Conservation (phyloP, 2,113 vertebrate species). For the Eira barbara region DNA sequence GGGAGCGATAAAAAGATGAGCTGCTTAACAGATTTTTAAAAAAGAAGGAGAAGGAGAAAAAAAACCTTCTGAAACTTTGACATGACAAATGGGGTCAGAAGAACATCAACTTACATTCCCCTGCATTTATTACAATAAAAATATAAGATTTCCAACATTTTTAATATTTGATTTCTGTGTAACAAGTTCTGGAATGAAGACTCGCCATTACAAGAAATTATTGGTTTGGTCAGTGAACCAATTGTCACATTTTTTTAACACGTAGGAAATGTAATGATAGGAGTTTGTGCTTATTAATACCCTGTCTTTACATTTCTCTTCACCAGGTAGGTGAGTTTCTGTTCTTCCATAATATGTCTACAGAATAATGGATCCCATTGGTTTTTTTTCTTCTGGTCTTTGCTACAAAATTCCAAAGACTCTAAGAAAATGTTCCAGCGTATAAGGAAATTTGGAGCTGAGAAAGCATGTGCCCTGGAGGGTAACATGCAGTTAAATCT, state of each 20-base stretch:
- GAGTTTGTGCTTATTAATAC: not conserved
- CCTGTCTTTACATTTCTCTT: not conserved
- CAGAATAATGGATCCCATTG: not conserved
- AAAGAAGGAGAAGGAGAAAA: not conserved
- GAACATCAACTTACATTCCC: not conserved
- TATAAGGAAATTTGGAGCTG: not conserved
- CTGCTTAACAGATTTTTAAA: not conserved
- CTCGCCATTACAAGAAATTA: not conserved
- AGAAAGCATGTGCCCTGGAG: not conserved
- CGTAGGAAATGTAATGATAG: not conserved
- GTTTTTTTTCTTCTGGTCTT: not conserved
- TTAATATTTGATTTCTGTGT: not conserved
- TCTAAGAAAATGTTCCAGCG: not conserved
- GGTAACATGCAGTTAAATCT: not conserved
- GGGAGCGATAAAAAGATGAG: not conserved
- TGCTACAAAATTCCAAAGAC: slow-evolving; percentile 24
- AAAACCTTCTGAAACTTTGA: not conserved
- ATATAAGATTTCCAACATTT: not conserved
- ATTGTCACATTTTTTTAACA: not conserved
- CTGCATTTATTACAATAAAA: not conserved
- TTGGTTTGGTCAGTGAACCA: not conserved
- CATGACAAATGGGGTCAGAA: not conserved
- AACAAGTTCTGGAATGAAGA: not conserved
- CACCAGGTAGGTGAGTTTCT: not conserved
- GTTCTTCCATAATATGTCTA: not conserved